Evolutionary conservation across 2,888 invertebrate genomes (phyloP), one percentile per base, ranked within the genome.

Genomic region (Syritta pipiens): DNA sequence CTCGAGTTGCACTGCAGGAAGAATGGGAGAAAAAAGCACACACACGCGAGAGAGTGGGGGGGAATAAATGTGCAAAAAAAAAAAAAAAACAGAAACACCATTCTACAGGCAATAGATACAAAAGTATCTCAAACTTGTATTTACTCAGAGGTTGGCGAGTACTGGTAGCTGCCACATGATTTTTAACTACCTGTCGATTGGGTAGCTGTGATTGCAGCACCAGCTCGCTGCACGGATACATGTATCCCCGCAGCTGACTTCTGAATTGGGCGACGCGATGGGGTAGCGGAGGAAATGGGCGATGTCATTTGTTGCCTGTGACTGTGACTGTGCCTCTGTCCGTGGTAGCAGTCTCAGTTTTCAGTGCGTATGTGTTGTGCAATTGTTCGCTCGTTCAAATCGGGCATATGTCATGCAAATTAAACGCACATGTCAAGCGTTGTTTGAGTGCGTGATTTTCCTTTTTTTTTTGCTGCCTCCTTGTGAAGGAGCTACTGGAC

Each of bases 381-480:
- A 79, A 79, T 79, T 79, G 79, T 79, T 79, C 28, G 79, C 40
- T 40, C 67, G 67, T 67, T 74, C 67, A 79, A 79, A 82, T 75
- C 72, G 82, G n/a, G 81, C 83, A 84, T 84, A 82, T 85, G 84
- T 86, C 86, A 85, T 85, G 85, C 86, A 86, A 86, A 86, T 86
- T 86, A 86, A 86, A 86, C 84, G 86, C 85, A 86, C 85, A 84
- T 85, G 86, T 84, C 83, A 84, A 57, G 60, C 55, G 72, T 55
- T 49, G 74, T 74, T 74, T 65, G 30, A 37, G 14, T 30, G 46
- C 19, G 19, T n/a, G 67, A 40, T 55, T 51, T 57, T 44, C 5
- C 30, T 30, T 40, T 6, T 37, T 3, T 37, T 53, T 30, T 9
- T 7, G 37, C 37, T 17, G n/a, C 37, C 37, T 17, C 37, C 4